Percentiles rank a stretch among this genome's conserved stretches.
phyloP scores from a whole-genome alignment of 2,797 vertebrate genomes.

The Sardinella longiceps region DNA sequence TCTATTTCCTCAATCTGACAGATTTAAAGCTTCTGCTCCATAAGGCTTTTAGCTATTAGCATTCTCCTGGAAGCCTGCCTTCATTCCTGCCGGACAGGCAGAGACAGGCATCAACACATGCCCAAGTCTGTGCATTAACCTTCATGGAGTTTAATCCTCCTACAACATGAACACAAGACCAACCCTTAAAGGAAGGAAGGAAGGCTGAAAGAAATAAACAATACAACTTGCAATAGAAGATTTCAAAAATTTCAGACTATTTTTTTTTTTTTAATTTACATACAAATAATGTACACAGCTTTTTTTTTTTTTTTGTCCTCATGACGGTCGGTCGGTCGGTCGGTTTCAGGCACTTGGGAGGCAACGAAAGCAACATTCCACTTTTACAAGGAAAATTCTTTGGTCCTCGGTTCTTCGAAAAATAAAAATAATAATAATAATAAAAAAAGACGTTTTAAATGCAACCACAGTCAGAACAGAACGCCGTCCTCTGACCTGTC shows the following conservation, averaged over 20 bases:
- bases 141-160: conserved; percentile 45
- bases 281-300: conserved; percentile 39
- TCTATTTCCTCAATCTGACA: conserved; percentile 30
- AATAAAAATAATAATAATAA: too few relatives aligned
- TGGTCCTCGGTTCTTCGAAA: conserved; percentile 61
- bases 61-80: not conserved
- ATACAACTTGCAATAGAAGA: conserved; percentile 65
- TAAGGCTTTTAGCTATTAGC: not conserved
- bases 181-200: conserved; percentile 55
- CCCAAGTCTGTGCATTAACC: not conserved
- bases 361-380: conserved; percentile 61
- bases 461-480: conserved; percentile 69
- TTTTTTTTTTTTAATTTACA: conserved; percentile 57
- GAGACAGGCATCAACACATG: not conserved
- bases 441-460: conserved; percentile 54
- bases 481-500: conserved; percentile 53
- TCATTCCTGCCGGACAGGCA: not conserved
- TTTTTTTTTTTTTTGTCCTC: conserved; percentile 9
- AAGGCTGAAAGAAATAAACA: conserved; percentile 59
- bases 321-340: conserved; percentile 44
- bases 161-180: conserved; percentile 61
- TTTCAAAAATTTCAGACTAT: conserved; percentile 55
- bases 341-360: conserved; percentile 73
- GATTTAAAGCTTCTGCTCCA: conserved; percentile 14
- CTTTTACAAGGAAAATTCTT: conserved; percentile 67